Conservation (phyloP, 2,888 invertebrate species). For the Slavum lentiscoides region DNA sequence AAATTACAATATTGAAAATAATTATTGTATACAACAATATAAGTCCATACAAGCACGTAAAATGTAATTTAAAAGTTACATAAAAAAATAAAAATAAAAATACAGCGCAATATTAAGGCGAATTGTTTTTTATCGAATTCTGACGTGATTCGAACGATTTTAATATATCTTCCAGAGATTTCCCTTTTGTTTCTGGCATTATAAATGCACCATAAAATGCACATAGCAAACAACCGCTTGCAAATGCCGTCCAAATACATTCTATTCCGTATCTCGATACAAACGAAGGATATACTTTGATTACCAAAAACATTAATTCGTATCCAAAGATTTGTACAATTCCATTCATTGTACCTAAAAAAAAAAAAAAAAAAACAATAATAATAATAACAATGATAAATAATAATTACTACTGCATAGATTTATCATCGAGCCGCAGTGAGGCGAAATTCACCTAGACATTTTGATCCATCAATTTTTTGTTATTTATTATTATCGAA, state of each 20-base stretch:
- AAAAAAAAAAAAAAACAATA: background rate
- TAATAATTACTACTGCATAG: too few species aligned
- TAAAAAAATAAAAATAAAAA: too few species aligned
- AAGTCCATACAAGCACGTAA: too few species aligned
- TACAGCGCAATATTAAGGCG: background rate
- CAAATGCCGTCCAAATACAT: conserved; percentile 15
- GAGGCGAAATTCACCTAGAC: too few species aligned
- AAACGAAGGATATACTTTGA: conserved; percentile 49
- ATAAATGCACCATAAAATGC: conserved; percentile 36
- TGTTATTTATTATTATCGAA: too few species aligned
- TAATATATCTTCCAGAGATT: conserved; percentile 50
- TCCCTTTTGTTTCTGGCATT: conserved; percentile 54
- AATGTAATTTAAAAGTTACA: too few species aligned
- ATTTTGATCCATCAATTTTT: too few species aligned
- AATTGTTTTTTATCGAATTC: conserved; percentile 7
- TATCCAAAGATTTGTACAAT: conserved; percentile 23
- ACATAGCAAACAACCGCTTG: background rate
- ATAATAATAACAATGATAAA: too few species aligned
- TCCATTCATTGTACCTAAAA: conserved; percentile 22
- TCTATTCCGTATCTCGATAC: conserved; percentile 34
- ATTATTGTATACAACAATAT: too few species aligned
- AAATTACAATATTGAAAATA: background rate
- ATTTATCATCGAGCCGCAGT: too few species aligned
- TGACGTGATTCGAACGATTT: conserved; percentile 4
- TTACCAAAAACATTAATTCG: conserved; percentile 32